A percentile compares a stretch with the other conserved stretches of the same genome.
These are phyloP conservation scores for Rhyacichthys aspro DNA, from an alignment of 2,797 vertebrate species.

Conservation along the genomic window DNA sequence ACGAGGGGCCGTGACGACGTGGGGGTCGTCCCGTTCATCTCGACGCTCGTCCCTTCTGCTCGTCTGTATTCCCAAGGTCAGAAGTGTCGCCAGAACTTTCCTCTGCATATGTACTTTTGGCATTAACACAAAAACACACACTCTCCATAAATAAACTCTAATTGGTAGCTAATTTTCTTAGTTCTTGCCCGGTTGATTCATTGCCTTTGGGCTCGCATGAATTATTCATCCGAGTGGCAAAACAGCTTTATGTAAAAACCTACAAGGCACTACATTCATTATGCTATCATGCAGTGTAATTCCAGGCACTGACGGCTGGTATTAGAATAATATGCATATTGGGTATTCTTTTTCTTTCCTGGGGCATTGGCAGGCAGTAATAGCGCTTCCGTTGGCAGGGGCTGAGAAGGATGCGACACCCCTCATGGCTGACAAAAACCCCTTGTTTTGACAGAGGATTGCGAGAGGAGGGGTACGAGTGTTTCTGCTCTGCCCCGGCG, in stretches of 20 bases:
- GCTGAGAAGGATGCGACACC: conserved; percentile 69
- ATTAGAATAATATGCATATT: conserved; percentile 89
- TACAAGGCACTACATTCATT: conserved; percentile 89
- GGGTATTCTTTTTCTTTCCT: conserved; percentile 73
- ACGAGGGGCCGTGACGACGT: conserved; percentile 5
- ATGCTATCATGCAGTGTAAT: conserved; percentile 86
- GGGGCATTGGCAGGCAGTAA: conserved; percentile 78
- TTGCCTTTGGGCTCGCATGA: conserved; percentile 90
- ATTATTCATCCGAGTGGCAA: conserved; percentile 91
- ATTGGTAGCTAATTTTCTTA: conserved; percentile 94
- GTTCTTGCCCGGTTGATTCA: conserved; percentile 92
- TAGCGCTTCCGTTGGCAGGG: conserved; percentile 77
- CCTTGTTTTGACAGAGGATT: conserved; percentile 75
- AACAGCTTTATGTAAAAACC: conserved; percentile 88
- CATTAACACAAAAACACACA: conserved; percentile 58
- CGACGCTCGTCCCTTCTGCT: conserved; percentile 24
- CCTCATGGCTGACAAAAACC: conserved; percentile 73
- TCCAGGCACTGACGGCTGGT: conserved; percentile 82
- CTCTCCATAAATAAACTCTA: conserved; percentile 92
- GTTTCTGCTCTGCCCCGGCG: conserved; percentile 54
- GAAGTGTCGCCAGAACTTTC: conserved; percentile 50
- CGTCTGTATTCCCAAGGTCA: conserved; percentile 65
- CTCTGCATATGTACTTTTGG: conserved; percentile 50
- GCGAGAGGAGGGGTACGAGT: conserved; percentile 47
- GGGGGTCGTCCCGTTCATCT: conserved; percentile 52